These are phyloP conservation scores for Sylvia atricapilla DNA, from an alignment of 2,113 vertebrate species.

Conservation along the genomic window DNA sequence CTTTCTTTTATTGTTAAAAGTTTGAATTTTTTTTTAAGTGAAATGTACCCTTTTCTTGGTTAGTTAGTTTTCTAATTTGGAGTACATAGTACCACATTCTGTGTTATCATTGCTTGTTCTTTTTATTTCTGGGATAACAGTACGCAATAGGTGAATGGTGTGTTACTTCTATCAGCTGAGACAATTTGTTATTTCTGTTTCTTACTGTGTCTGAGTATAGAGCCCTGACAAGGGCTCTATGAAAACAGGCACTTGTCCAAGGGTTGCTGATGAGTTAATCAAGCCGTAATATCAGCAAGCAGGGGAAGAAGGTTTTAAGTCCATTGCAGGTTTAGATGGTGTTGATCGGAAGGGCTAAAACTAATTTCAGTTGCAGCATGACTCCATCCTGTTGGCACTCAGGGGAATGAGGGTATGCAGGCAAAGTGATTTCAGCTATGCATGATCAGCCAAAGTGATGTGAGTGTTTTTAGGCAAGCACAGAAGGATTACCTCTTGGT, in stretches of 20 bases:
- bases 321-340: neutral
- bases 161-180: neutral
- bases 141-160: neutral
- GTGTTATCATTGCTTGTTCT: neutral
- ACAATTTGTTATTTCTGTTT: constrained; percentile 17
- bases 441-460: neutral
- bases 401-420: neutral
- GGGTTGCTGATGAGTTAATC: constrained; percentile 27
- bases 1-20: neutral
- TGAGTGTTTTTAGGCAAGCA: constrained; percentile 1
- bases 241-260: neutral
- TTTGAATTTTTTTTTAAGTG: neutral
- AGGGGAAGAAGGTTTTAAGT: neutral
- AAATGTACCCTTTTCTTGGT: neutral
- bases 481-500: neutral
- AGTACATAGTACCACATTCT: neutral
- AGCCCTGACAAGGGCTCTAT: neutral
- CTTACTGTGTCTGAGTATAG: neutral
- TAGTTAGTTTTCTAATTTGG: neutral
- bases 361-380: constrained; percentile 14
- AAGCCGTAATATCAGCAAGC: neutral
- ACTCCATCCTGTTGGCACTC: constrained; percentile 8
- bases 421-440: constrained; percentile 14
- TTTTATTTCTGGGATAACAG: neutral
- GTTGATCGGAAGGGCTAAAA: constrained; percentile 20